Base-by-base conservation (phyloP, 2,797 vertebrate species). In the Platalea minor region DNA sequence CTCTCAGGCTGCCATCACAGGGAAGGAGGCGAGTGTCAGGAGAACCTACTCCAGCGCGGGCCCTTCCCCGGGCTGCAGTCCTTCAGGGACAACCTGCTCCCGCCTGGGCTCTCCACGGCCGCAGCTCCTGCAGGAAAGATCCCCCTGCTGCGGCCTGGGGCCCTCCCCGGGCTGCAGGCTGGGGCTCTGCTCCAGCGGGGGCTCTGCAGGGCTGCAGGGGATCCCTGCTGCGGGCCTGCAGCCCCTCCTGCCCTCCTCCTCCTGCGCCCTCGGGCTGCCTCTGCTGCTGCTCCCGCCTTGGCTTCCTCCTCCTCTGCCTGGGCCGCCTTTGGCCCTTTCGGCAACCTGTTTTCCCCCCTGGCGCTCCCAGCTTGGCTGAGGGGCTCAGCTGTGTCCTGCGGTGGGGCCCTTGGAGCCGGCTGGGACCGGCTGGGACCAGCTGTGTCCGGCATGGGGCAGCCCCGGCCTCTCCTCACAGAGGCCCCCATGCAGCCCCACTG, bases 401-500 rank as follows among this genome's bases (percentile, higher is more conserved):
- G 39, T 41, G 33, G 33, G 56, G 56, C 56, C 13, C 13, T 14
- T 57, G 33, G 56, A 57, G 33, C 35, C 41, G 41, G 41, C 64
- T 41, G 39, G 39, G 39, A 41, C 56, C 56, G 14, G 21, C 56
- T 15, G 56, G 56, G 33, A 57, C 21, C 14, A 3, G 33, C 56
- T 59, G 56, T 35, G 33, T 24, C 33, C 4, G 33, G n/a, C 56
- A 24, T 2, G n/a, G n/a, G 57, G 57, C 57, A 59, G 57, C 56
- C 33, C 33, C 4, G 23, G 57, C n/a, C 23, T 24, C 59, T 37
- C 59, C 35, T 3, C 35, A 9, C 25, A 17, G 57, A 10, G 48
- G 15, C 68, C 6, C 0, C 69, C 14, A 20, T 2, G 29, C n/a
- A 69, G 35, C n/a, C n/a, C 7, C 9, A 1, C 53, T 35, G n/a